Conservation (phyloP, 2,888 invertebrate genomes). For the Andrena flavipes region DNA sequence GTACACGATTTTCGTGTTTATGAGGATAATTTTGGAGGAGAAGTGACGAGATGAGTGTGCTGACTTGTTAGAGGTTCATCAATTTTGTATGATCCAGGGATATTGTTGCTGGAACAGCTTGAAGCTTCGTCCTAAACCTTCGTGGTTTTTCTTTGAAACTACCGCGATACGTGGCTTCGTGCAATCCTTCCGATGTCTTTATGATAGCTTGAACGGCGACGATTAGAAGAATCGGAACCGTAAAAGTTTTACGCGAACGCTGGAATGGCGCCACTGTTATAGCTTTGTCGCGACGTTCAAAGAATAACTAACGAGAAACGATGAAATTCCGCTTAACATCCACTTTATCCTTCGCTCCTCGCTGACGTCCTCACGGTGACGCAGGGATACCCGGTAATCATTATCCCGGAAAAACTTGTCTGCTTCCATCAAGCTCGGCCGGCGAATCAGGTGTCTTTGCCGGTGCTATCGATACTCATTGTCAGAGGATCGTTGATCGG, state of each 20-base stretch:
- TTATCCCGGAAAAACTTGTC: slow-evolving; percentile 37
- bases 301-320: not conserved
- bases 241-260: slow-evolving; percentile 41
- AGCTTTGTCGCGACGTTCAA: slow-evolving; percentile 21
- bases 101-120: not conserved
- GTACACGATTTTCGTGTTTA: no score
- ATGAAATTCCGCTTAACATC: slow-evolving; percentile 22
- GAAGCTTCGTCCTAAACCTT: not conserved
- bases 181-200: slow-evolving; percentile 7
- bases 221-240: slow-evolving; percentile 38
- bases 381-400: slow-evolving; percentile 13
- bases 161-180: not conserved
- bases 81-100: no score
- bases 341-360: not conserved
- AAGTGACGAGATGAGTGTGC: no score
- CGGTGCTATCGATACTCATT: slow-evolving; percentile 51
- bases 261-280: not conserved
- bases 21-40: no score
- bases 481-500: slow-evolving; percentile 30
- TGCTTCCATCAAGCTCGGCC: slow-evolving; percentile 23
- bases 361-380: not conserved
- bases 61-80: no score
- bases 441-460: slow-evolving; percentile 34
- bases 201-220: slow-evolving; percentile 26
- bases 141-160: not conserved